Conservation (phyloP, 2,888 invertebrate genomes). For the Eulithis testata region DNA sequence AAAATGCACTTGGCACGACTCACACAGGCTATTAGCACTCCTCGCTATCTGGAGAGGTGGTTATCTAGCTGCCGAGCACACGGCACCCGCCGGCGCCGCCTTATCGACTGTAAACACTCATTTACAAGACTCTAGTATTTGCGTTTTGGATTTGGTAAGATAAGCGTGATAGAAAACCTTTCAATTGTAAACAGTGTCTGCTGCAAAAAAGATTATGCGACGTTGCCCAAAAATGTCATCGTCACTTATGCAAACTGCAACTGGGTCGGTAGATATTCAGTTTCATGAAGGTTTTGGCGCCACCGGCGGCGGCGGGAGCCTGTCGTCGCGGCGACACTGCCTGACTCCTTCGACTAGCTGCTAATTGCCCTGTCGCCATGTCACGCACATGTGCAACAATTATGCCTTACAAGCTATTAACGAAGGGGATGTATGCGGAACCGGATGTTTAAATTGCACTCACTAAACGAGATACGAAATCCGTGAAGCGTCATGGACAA, state of each 20-base stretch:
- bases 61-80: slow-evolving; percentile 65
- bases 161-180: slow-evolving; percentile 54
- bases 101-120: slow-evolving; percentile 80
- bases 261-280: slow-evolving; percentile 50
- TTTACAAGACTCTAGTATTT: slow-evolving; percentile 76
- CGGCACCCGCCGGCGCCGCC: slow-evolving; percentile 78
- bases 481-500: slow-evolving; percentile 49
- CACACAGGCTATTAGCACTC: slow-evolving; percentile 79
- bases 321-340: slow-evolving; percentile 59
- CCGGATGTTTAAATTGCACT: slow-evolving; percentile 84
- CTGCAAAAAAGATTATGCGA: slow-evolving; percentile 45
- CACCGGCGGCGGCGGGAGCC: slow-evolving; percentile 36
- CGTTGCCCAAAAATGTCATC: slow-evolving; percentile 45
- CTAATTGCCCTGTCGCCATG: slow-evolving; percentile 83
- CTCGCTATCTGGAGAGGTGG: slow-evolving; percentile 62
- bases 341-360: slow-evolving; percentile 48
- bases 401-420: slow-evolving; percentile 82
- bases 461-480: slow-evolving; percentile 72
- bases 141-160: slow-evolving; percentile 74
- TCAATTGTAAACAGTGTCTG: slow-evolving; percentile 52
- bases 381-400: slow-evolving; percentile 80
- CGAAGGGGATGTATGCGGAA: slow-evolving; percentile 77
- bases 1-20: slow-evolving; percentile 68
- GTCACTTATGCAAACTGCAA: slow-evolving; percentile 49
- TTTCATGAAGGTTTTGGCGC: slow-evolving; percentile 50